phyloP scores from a whole-genome alignment of 2,797 vertebrate genomes.

The Karalla daura region DNA sequence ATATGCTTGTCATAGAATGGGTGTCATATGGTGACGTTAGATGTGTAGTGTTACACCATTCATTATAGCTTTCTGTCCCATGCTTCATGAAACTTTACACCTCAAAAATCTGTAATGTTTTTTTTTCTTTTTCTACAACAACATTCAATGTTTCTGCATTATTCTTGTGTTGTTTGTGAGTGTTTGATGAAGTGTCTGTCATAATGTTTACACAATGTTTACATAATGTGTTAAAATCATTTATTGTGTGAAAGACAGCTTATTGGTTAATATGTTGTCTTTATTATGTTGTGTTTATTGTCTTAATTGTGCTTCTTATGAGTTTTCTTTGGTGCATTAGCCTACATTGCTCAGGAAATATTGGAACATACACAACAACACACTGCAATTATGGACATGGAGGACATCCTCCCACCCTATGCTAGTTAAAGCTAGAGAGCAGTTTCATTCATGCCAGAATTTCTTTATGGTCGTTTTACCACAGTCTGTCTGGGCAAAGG shows the following conservation, averaged over 20 bases:
- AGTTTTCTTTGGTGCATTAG: not conserved
- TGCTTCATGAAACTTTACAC: too few species aligned
- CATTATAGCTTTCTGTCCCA: too few species aligned
- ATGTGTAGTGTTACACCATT: too few species aligned
- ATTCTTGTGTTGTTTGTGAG: not conserved
- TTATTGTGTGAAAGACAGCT: too few species aligned
- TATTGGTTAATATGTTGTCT: not conserved
- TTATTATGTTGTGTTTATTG: not conserved
- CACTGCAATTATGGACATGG: constrained; percentile 12
- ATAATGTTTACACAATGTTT: not conserved
- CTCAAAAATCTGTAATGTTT: not conserved
- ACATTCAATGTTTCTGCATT: not conserved
- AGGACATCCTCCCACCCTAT: constrained; percentile 41
- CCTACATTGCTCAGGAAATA: not conserved
- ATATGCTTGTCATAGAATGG: too few species aligned
- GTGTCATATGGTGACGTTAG: too few species aligned
- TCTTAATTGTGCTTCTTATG: not conserved
- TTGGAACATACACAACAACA: constrained; percentile 13
- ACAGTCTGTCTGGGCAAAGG: constrained; percentile 80
- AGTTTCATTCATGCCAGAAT: constrained; percentile 64
- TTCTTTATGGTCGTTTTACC: constrained; percentile 79
- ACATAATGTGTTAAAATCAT: too few species aligned
- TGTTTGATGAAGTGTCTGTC: not conserved
- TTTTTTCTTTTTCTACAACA: not conserved
- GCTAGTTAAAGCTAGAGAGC: constrained; percentile 41